These are phyloP conservation scores for Eustalomyia histrio DNA, from an alignment of 2,888 invertebrate species.

Conservation along the genomic window DNA sequence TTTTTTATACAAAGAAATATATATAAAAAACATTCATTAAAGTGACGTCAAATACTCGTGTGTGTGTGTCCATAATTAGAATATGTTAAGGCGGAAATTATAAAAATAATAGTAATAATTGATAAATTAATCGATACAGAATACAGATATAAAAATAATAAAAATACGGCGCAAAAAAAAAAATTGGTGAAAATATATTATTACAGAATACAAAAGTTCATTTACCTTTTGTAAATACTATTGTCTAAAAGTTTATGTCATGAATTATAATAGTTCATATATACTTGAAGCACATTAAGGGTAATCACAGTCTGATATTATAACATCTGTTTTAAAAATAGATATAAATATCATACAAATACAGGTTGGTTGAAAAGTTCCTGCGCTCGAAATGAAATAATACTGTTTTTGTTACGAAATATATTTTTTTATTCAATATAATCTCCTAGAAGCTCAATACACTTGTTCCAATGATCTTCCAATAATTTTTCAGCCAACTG, in stretches of 20 bases:
- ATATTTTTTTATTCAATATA: no score
- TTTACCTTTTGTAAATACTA: conserved; percentile 8
- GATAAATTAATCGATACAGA: conserved; percentile 5
- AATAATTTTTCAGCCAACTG: no score
- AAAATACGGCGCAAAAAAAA: not conserved
- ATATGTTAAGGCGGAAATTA: conserved; percentile 1
- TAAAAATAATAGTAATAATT: not conserved
- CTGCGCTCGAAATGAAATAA: no score
- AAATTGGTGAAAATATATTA: not conserved
- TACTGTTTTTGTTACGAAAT: no score
- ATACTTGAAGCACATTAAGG: not conserved
- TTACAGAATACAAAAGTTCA: conserved; percentile 14
- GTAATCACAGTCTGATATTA: not conserved
- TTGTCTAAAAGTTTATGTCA: conserved; percentile 6
- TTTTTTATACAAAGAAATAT: not conserved
- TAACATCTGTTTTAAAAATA: no score
- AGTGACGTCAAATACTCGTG: not conserved
- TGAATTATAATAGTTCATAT: conserved; percentile 7
- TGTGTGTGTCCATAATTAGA: not conserved
- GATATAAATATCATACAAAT: no score
- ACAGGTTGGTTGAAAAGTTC: no score
- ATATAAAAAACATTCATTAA: not conserved
- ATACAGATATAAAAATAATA: not conserved
- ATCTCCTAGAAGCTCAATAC: no score
- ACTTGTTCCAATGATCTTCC: no score